Base-by-base conservation (phyloP, 2,113 vertebrate species). In the Protobothrops mucrosquamatus region DNA sequence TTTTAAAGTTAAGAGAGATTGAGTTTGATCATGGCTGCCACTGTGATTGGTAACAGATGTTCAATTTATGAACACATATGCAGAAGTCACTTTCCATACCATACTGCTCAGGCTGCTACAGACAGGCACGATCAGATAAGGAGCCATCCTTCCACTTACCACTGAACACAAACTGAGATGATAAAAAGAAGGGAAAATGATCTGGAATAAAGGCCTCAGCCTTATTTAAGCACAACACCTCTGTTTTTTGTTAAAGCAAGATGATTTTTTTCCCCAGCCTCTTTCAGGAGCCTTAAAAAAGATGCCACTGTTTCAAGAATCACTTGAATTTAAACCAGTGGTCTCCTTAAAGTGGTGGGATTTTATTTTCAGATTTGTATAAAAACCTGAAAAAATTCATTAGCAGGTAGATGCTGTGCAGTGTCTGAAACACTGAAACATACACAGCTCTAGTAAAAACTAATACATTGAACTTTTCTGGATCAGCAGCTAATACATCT, bases 21-120 rank as follows among this genome's bases (percentile, higher is more conserved):
- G 91, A 94, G 88, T 94, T 92, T 86, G 88, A 74, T 69, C 88
- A 64, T 43, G 24, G 59, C 57, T 89, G 91, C 57, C 56, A 48
- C 81, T 85, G 54, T 92, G 91, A 90, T 90, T 39, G 52, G 57
- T 90, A 74, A 88, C 91, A 89, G 91, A 92, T 94, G 91, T 92
- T 92, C 81, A 2, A 61, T 94, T 94, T 51, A 86, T 87, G 89
- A 90, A 92, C 88, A 92, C 89, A 87, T 93, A 93, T 81, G 86
- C 61, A 87, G 74, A 90, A 90, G 56, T 93, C 92, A 87, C 56
- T 90, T 93, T 57, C 56, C 89, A 87, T 93, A 93, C 81, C 48
- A 87, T 87, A 89, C n/a, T 90, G 15, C 86, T 87, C 46, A 90
- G 51, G 89, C 88, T 81, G 86, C n/a, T 48, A 54, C 57, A 87